phyloP scores from a whole-genome alignment of 2,113 vertebrate species.

The Pachycephala philippinensis region DNA sequence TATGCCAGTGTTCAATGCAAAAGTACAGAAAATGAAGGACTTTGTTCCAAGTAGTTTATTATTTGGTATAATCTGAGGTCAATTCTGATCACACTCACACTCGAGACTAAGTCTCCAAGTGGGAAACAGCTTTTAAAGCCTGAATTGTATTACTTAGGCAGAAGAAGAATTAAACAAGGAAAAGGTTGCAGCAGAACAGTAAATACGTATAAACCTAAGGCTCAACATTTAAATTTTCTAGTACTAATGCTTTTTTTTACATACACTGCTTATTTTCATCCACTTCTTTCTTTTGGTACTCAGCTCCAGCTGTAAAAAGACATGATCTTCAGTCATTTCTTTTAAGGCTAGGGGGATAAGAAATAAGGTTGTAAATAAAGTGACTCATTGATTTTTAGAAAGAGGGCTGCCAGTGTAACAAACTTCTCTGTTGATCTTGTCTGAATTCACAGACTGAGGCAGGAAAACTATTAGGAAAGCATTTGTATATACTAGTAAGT shows the following conservation, averaged over 20 bases:
- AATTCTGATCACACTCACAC: not conserved
- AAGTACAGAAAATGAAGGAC: not conserved
- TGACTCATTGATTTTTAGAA: not conserved
- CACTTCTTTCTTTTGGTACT: not conserved
- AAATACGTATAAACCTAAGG: not conserved
- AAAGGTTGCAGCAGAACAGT: not conserved
- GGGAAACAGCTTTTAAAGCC: not conserved
- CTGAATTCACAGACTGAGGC: not conserved
- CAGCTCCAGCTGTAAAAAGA: not conserved
- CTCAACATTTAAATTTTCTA: not conserved
- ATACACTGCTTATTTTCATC: not conserved
- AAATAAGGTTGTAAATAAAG: not conserved
- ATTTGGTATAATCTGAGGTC: not conserved
- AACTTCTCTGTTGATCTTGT: not conserved
- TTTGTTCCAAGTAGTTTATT: not conserved
- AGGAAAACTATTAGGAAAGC: not conserved
- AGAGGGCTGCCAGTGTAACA: not conserved
- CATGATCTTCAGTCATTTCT: not conserved
- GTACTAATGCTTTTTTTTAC: not conserved
- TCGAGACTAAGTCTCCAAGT: not conserved
- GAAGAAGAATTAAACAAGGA: not conserved
- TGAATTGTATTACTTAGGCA: not conserved
- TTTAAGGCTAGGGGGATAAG: not conserved
- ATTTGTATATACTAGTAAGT: not conserved
- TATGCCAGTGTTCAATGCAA: not conserved